Percentiles rank a stretch among this genome's conserved stretches.
Evolutionary conservation across 23 tunicate genomes (phyloP).

Genomic region (Ciona savignyi): DNA sequence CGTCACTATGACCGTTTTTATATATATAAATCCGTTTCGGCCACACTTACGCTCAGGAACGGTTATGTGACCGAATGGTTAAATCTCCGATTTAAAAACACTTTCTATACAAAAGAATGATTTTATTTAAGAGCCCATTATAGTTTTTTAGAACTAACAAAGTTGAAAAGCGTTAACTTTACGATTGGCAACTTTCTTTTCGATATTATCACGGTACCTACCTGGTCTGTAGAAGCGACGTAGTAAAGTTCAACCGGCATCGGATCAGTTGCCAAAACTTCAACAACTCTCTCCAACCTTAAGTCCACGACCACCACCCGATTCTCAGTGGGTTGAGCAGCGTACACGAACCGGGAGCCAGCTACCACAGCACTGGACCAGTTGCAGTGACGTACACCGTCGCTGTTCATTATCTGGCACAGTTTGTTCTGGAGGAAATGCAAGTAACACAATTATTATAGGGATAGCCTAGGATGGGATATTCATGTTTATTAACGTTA

Average conservation of each 20-base stretch:
- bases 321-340: conserved; percentile 57
- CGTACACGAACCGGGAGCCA: conserved; percentile 48
- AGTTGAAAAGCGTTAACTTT: too few species aligned
- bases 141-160: too few species aligned
- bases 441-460: neutral
- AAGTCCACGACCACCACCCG: conserved; percentile 52
- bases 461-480: neutral
- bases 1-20: too few species aligned
- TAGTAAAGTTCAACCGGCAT: conserved; percentile 43
- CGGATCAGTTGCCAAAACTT: conserved; percentile 63
- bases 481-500: too few species aligned
- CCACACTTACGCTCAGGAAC: too few species aligned
- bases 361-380: conserved; percentile 63
- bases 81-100: too few species aligned
- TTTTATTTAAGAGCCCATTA: too few species aligned
- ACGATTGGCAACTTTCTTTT: too few species aligned
- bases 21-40: too few species aligned
- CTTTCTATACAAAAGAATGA: too few species aligned
- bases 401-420: conserved; percentile 22
- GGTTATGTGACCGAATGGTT: too few species aligned
- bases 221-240: conserved; percentile 58
- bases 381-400: conserved; percentile 35
- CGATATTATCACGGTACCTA: too few species aligned
- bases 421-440: conserved; percentile 41
- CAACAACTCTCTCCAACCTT: conserved; percentile 37